Conservation (phyloP, 2,797 vertebrate genomes). For the Xiphophorus birchmanni region DNA sequence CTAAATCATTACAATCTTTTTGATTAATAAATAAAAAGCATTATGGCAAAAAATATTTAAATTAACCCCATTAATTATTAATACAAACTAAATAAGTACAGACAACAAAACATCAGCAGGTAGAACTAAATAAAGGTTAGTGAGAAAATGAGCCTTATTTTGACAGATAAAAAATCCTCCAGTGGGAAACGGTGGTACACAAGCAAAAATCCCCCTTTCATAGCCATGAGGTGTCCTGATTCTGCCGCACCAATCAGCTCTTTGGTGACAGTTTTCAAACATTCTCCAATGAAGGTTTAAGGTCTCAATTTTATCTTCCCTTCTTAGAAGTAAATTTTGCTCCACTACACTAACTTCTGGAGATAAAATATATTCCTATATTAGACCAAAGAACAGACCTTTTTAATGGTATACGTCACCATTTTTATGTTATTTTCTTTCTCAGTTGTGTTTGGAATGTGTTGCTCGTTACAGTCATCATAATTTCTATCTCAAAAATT, state of each 20-base stretch:
- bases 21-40: slow-evolving; percentile 24
- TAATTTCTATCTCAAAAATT: not conserved
- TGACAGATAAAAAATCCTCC: not conserved
- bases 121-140: slow-evolving; percentile 5
- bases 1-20: not conserved
- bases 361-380: not conserved
- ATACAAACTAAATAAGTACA: slow-evolving; percentile 15
- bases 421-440: not conserved
- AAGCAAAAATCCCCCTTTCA: not conserved
- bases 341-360: slow-evolving; percentile 7
- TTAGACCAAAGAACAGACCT: not conserved
- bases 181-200: not conserved
- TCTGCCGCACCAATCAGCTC: slow-evolving; percentile 11
- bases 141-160: not conserved
- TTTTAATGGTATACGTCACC: not conserved
- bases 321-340: slow-evolving; percentile 19
- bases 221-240: not conserved
- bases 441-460: not conserved
- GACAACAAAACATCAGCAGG: slow-evolving; percentile 35
- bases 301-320: slow-evolving; percentile 18
- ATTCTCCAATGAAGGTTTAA: slow-evolving; percentile 1
- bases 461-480: not conserved
- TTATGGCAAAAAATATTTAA: not conserved
- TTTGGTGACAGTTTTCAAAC: slow-evolving; percentile 16
- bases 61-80: slow-evolving; percentile 9